Evolutionary conservation across 2,113 vertebrate genomes (phyloP), one percentile per base, ranked within the genome.

Genomic region (Brienomyrus longianalis): DNA sequence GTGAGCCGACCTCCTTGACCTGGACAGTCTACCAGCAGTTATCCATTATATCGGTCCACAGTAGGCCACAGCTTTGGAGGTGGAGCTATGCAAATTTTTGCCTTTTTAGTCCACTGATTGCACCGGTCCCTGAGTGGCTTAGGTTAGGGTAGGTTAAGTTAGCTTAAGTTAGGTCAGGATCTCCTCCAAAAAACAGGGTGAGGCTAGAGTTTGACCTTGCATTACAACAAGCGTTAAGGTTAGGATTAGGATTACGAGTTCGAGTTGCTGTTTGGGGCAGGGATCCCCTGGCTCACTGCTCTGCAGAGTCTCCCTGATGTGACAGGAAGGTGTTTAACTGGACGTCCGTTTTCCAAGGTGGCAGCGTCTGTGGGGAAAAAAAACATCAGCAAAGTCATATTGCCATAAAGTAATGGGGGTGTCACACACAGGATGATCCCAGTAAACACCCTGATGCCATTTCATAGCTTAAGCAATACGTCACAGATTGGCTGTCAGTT

Each of bases 341-440:
- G 43, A 90, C 70, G 89, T 89, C 88, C 91, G 89, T 88, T 91
- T 91, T 90, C 70, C 89, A 89, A 59, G 83, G 89, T 90, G 45
- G 88, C 87, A 89, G 88, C 88, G 77, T 45, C 59, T 70, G 31
- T 15, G 35, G 59, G 83, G 86, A 86, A 90, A 48, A 88, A 80
- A 88, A 56, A 74, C 66, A 74, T 86, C 66, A 89, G 91, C 92
- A 88, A 92, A 90, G 88, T 91, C 80, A 89, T 59, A 87, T 88
- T 88, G 45, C 88, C 31, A 87, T 74, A 90, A 90, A 90, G 90
- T 93, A 91, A 92, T 92, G 86, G 89, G 91, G 89, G 92, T 92
- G 92, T 91, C 92, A 92, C 92, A 91, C 91, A 90, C 88, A 88
- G 88, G 77, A 86, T 90, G 91, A 91, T 90, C 88, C 90, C 88